phyloP scores from a whole-genome alignment of 1,140 invertebrate species.

The Drosophila triauraria region DNA sequence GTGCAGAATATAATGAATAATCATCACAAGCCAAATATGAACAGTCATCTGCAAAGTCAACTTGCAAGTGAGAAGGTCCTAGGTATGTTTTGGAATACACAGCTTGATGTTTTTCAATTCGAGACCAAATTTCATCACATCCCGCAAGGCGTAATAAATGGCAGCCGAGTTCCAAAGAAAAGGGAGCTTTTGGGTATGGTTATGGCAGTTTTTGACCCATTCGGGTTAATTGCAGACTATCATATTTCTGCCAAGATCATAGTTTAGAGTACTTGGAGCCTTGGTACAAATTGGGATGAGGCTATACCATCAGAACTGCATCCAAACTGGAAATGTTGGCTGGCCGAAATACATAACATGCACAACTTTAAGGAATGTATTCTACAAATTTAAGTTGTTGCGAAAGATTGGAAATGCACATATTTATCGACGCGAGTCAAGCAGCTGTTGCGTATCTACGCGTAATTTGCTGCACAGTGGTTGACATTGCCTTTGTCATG shows the following conservation, averaged over 20 bases:
- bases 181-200: too few relatives aligned
- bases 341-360: too few relatives aligned
- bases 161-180: too few relatives aligned
- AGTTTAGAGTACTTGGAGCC: too few relatives aligned
- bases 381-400: neutral
- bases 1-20: conserved; percentile 1
- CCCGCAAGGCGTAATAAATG: neutral
- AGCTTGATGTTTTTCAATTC: neutral
- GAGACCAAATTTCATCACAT: neutral
- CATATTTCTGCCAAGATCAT: too few relatives aligned
- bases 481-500: neutral
- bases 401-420: neutral
- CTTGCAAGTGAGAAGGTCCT: neutral
- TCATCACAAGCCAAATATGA: neutral
- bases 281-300: too few relatives aligned
- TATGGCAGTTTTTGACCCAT: too few relatives aligned
- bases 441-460: neutral
- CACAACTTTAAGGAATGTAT: too few relatives aligned
- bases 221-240: too few relatives aligned
- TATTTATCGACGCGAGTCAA: neutral
- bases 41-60: neutral
- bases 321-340: too few relatives aligned
- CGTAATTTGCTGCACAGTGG: neutral
- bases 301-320: too few relatives aligned
- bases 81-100: neutral